Percentiles rank a stretch among this genome's conserved stretches.
phyloP scores from a whole-genome alignment of 2,113 vertebrate genomes.

The Micronisus gabar region DNA sequence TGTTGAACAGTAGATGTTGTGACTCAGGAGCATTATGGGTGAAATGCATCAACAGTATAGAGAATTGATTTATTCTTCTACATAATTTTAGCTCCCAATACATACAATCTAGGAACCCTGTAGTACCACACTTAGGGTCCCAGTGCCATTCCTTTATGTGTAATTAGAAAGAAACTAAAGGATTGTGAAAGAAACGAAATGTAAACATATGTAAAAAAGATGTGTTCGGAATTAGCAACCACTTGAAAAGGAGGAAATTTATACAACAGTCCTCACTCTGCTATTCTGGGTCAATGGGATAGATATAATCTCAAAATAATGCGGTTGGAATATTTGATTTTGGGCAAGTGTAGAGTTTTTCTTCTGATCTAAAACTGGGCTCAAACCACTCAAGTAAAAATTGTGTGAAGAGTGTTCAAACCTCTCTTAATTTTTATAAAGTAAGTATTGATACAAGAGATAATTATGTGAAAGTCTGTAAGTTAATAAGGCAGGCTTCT shows the following conservation, averaged over 20 bases:
- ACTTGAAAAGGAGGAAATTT: neutral
- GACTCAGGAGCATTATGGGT: neutral
- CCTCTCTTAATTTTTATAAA: neutral
- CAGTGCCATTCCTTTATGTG: neutral
- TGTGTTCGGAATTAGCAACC: neutral
- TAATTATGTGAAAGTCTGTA: neutral
- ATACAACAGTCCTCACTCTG: neutral
- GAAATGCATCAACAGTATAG: neutral
- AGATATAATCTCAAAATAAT: neutral
- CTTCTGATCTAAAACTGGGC: neutral
- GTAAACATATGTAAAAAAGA: neutral
- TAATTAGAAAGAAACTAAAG: neutral
- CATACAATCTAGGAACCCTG: neutral
- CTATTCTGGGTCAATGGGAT: neutral
- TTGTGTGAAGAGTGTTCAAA: neutral
- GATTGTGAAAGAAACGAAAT: neutral
- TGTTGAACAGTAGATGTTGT: neutral
- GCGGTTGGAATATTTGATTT: neutral
- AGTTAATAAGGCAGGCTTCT: neutral
- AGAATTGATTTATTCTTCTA: neutral
- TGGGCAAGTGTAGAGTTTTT: neutral
- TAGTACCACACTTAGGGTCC: accelerated
- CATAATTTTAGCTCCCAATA: neutral
- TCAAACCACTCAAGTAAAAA: neutral
- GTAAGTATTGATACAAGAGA: neutral